A percentile compares a stretch with the other conserved stretches of the same genome.
phyloP scores from a whole-genome alignment of 2,888 invertebrate genomes.

The Encarsia formosa region DNA sequence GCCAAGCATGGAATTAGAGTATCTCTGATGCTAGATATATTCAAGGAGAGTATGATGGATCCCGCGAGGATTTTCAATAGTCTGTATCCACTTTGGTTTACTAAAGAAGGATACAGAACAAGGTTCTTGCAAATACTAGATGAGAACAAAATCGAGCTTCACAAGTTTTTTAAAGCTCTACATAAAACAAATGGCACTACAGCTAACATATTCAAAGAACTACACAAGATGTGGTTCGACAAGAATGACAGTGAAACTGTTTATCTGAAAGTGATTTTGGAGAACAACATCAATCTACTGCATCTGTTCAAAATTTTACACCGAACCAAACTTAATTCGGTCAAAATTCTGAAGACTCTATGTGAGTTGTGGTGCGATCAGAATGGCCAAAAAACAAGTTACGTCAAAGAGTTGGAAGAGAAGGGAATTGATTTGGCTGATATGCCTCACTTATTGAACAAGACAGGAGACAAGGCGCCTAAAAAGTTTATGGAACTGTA shows the following conservation, averaged over 20 bases:
- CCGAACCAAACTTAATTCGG: slow-evolving; percentile 31
- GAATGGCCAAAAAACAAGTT: slow-evolving; percentile 29
- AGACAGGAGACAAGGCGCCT: slow-evolving; percentile 31
- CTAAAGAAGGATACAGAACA: slow-evolving; percentile 25
- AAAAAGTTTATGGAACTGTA: slow-evolving; percentile 36
- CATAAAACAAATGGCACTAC: slow-evolving; percentile 29
- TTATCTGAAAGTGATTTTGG: slow-evolving; percentile 17
- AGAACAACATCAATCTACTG: slow-evolving; percentile 30
- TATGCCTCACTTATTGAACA: slow-evolving; percentile 32
- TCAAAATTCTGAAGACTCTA: slow-evolving; percentile 37
- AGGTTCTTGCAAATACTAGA: slow-evolving; percentile 14
- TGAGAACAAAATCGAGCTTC: slow-evolving; percentile 30
- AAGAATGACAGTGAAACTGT: slow-evolving; percentile 12
- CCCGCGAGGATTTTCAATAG: slow-evolving; percentile 33
- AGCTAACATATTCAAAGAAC: slow-evolving; percentile 36
- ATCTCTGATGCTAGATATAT: slow-evolving; percentile 32
- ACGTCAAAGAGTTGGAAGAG: slow-evolving; percentile 7
- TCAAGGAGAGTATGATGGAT: too few relatives aligned
- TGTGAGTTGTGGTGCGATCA: slow-evolving; percentile 35
- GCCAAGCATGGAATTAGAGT: slow-evolving; percentile 29
- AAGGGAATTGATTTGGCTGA: slow-evolving; percentile 6
- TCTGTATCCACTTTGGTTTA: slow-evolving; percentile 35
- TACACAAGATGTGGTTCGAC: slow-evolving; percentile 35
- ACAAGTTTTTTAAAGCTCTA: slow-evolving; percentile 34
- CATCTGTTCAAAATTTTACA: slow-evolving; percentile 36